Conservation (phyloP, 2,888 invertebrate species). For the Acrobasis suavella region DNA sequence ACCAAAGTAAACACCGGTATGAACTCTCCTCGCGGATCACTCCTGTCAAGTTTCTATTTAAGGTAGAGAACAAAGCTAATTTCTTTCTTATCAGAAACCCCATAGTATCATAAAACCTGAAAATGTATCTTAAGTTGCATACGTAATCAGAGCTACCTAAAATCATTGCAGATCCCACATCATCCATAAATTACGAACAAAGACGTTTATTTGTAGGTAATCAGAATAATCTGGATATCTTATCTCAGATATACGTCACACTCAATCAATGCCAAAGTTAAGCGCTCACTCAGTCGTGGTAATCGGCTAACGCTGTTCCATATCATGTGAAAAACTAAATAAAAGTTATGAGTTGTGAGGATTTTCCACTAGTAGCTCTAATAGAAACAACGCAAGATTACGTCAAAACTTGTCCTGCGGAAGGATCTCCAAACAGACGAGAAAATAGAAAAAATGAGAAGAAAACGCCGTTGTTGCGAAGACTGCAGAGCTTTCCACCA, state of each 20-base stretch:
- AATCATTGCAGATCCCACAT: conserved; percentile 32
- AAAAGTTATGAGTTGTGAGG: conserved; percentile 64
- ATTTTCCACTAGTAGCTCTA: conserved; percentile 48
- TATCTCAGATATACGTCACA: conserved; percentile 65
- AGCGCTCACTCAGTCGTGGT: conserved; percentile 57
- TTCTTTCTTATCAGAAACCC: neutral
- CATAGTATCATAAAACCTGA: neutral
- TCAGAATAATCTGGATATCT: conserved; percentile 68
- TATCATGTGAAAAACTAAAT: conserved; percentile 50
- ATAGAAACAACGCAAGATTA: conserved; percentile 47
- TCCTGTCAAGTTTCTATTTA: neutral
- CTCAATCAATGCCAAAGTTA: conserved; percentile 77
- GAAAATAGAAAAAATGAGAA: conserved; percentile 29
- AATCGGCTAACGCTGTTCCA: conserved; percentile 46
- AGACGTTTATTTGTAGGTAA: conserved; percentile 45
- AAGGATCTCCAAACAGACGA: neutral
- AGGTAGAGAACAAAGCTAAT: neutral
- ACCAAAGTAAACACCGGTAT: neutral
- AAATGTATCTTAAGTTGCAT: neutral
- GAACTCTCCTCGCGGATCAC: neutral
- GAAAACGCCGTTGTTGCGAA: conserved; percentile 41
- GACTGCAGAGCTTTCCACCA: conserved; percentile 50
- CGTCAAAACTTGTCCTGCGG: conserved; percentile 37
- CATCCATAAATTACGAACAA: conserved; percentile 47
- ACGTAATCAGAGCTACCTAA: conserved; percentile 10